Evolutionary conservation across 1,140 invertebrate species (phyloP).

Genomic region (Cyclina sinensis): DNA sequence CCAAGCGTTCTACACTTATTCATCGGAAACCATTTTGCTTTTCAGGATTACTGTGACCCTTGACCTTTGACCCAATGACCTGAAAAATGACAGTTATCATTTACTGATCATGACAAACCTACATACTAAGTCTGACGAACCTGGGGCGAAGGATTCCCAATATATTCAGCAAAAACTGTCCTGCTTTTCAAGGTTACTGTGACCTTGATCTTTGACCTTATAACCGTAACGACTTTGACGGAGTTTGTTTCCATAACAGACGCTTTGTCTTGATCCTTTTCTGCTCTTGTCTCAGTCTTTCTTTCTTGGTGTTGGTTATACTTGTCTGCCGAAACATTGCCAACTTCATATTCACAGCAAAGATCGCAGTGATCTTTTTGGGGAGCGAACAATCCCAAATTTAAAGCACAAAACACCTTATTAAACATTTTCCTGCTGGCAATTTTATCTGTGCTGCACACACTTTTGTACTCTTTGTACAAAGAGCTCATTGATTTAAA

Average conservation of each 20-base stretch:
- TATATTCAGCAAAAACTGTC: too few species aligned
- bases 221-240: slow-evolving; percentile 39
- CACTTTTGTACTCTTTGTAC: slow-evolving; percentile 28
- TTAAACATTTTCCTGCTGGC: background rate
- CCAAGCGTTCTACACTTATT: too few species aligned
- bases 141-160: too few species aligned
- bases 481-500: background rate
- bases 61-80: too few species aligned
- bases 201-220: too few species aligned
- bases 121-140: too few species aligned
- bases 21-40: too few species aligned
- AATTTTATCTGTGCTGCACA: background rate
- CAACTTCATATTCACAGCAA: slow-evolving; percentile 40
- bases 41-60: too few species aligned
- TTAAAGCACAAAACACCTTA: background rate
- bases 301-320: slow-evolving; percentile 17
- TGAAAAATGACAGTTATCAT: too few species aligned
- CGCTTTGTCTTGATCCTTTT: slow-evolving; percentile 24
- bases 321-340: background rate
- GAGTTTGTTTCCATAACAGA: background rate
- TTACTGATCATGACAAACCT: too few species aligned
- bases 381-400: slow-evolving; percentile 30
- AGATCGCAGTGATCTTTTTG: slow-evolving; percentile 52
- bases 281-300: slow-evolving; percentile 17
- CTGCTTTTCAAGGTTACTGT: too few species aligned